These are phyloP conservation scores for Trichopria drosophilae DNA, from an alignment of 2,888 invertebrate species.

Conservation along the genomic window DNA sequence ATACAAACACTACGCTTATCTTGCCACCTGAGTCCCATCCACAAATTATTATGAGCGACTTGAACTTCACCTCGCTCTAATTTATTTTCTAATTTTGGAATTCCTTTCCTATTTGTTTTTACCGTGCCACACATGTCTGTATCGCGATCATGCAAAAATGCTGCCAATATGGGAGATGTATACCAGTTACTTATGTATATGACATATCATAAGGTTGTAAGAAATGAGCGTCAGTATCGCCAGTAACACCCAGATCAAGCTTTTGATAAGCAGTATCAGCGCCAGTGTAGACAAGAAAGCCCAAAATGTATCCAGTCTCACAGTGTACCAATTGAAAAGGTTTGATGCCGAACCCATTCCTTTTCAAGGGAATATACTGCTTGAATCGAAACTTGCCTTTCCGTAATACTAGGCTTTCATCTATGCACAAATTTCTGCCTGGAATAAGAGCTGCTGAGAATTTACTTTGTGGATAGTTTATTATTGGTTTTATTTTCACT, in stretches of 20 bases:
- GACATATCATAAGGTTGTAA: conserved; percentile 26
- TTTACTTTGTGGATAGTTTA: conserved; percentile 17
- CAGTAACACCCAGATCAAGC: conserved; percentile 26
- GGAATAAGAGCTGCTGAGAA: conserved; percentile 17
- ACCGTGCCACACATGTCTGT: conserved; percentile 7
- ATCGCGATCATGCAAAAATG: conserved; percentile 27
- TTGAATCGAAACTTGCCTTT: conserved; percentile 23
- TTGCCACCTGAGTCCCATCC: conserved; percentile 25
- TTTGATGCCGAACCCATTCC: conserved; percentile 14
- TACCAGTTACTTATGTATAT: conserved; percentile 24
- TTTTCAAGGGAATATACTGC: conserved; percentile 13
- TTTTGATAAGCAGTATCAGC: conserved; percentile 21
- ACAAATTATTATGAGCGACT: conserved; percentile 25
- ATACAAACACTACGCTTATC: conserved; percentile 24
- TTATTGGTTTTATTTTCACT: conserved; percentile 23
- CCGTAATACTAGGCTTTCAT: conserved; percentile 14
- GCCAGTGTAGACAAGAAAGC: conserved; percentile 21
- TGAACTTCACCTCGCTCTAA: conserved; percentile 27
- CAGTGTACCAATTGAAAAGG: conserved; percentile 26
- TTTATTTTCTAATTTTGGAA: conserved; percentile 36
- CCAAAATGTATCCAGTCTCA: conserved; percentile 25
- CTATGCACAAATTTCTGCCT: conserved; percentile 22
- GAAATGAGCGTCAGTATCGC: conserved; percentile 28
- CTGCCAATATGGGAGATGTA: conserved; percentile 21
- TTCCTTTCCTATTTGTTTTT: conserved; percentile 22